phyloP scores from a whole-genome alignment of 2,888 invertebrate species.

The Bombylius major region DNA sequence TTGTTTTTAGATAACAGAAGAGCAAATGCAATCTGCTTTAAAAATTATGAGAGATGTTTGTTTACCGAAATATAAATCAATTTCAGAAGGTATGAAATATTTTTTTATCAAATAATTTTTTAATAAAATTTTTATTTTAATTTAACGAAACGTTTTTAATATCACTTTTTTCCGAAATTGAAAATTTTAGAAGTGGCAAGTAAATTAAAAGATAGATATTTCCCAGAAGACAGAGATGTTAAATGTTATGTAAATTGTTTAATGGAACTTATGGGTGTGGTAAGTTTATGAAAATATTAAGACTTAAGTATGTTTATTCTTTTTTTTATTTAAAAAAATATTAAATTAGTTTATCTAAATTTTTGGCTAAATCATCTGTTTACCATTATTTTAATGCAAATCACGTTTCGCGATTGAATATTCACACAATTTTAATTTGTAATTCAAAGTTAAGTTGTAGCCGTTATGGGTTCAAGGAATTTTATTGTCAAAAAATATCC shows the following conservation, averaged over 20 bases:
- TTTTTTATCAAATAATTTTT: neutral
- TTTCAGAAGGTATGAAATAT: slow-evolving; percentile 38
- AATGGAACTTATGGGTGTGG: slow-evolving; percentile 33
- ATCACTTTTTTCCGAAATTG: no score
- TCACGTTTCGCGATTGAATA: no score
- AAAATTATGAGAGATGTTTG: slow-evolving; percentile 47
- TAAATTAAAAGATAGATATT: slow-evolving; percentile 1
- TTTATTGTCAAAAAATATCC: no score
- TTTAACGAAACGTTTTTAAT: neutral
- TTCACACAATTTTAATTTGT: no score
- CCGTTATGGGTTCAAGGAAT: no score
- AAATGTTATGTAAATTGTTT: slow-evolving; percentile 38
- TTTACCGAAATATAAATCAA: slow-evolving; percentile 42
- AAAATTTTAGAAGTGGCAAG: slow-evolving; percentile 5
- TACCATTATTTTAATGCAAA: no score
- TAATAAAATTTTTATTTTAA: neutral
- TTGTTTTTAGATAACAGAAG: slow-evolving; percentile 22
- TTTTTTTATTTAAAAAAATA: neutral
- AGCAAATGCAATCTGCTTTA: slow-evolving; percentile 44
- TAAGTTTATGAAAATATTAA: slow-evolving; percentile 20
- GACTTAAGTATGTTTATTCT: slow-evolving; percentile 11
- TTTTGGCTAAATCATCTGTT: no score
- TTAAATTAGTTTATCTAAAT: no score
- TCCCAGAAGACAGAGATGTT: slow-evolving; percentile 12
- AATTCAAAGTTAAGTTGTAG: no score